These are phyloP conservation scores for Recurvirostra avosetta DNA, from an alignment of 2,113 vertebrate species.

Conservation along the genomic window DNA sequence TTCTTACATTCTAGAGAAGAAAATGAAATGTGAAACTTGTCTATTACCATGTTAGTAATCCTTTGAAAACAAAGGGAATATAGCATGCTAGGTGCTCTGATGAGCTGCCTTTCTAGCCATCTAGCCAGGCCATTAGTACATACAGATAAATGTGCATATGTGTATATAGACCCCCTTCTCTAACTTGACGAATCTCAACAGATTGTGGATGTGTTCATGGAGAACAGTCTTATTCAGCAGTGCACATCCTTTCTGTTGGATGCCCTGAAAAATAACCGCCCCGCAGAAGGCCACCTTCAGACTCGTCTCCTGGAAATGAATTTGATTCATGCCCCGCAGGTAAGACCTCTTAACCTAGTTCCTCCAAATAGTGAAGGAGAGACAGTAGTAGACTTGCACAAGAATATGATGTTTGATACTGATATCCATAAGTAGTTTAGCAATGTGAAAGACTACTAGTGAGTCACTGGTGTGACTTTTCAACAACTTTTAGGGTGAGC, in stretches of 20 bases:
- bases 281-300: conserved; percentile 88
- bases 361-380: background rate
- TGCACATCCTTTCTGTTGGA: conserved; percentile 92
- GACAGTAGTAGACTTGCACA: background rate
- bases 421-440: background rate
- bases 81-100: background rate
- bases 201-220: conserved; percentile 97
- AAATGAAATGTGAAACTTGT: background rate
- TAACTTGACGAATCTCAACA: conserved; percentile 39
- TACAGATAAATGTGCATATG: background rate
- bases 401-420: background rate
- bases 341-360: conserved; percentile 15
- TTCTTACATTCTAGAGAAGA: background rate
- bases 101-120: background rate
- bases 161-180: background rate
- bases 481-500: background rate
- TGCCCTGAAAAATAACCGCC: conserved; percentile 87
- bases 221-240: conserved; percentile 90
- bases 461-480: background rate
- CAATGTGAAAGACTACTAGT: background rate
- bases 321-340: conserved; percentile 91
- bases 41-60: background rate
- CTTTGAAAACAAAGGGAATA: background rate
- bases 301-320: conserved; percentile 94
- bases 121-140: background rate